Evolutionary conservation across 1,140 invertebrate species (phyloP).

Genomic region (Scaptomyza hsui): DNA sequence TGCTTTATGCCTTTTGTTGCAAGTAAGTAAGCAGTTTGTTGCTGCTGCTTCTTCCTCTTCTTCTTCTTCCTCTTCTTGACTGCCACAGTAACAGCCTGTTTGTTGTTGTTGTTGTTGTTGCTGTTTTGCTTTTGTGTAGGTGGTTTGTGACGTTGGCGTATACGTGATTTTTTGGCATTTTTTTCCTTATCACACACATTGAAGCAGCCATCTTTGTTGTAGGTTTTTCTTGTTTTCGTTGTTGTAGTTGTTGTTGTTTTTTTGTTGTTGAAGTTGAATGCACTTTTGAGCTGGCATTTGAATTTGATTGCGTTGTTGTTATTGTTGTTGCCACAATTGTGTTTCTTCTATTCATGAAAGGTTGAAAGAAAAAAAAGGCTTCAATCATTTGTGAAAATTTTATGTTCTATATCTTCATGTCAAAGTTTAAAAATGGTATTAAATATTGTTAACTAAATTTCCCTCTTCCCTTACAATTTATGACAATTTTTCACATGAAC

Average conservation of each 20-base stretch:
- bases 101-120: slow-evolving; percentile 8
- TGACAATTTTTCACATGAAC: not conserved
- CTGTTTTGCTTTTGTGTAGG: slow-evolving; percentile 49
- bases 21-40: slow-evolving; percentile 16
- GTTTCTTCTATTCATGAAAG: no score
- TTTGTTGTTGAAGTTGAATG: slow-evolving; percentile 55
- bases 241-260: not conserved
- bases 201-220: slow-evolving; percentile 35
- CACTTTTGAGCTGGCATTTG: slow-evolving; percentile 55
- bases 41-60: slow-evolving; percentile 23
- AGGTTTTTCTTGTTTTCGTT: slow-evolving; percentile 16
- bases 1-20: slow-evolving; percentile 20
- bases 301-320: slow-evolving; percentile 36
- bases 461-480: not conserved
- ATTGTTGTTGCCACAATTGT: not conserved
- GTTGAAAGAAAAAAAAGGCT: slow-evolving; percentile 12
- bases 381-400: slow-evolving; percentile 5
- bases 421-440: no score
- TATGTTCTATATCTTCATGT: no score
- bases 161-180: slow-evolving; percentile 79
- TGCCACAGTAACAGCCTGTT: no score
- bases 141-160: slow-evolving; percentile 60
- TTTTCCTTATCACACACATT: slow-evolving; percentile 69
- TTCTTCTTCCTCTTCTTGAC: not conserved
- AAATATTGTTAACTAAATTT: no score